A percentile compares a stretch with the other conserved stretches of the same genome.
Evolutionary conservation across 2,113 vertebrate species (phyloP).

Genomic region (Panthera tigris): DNA sequence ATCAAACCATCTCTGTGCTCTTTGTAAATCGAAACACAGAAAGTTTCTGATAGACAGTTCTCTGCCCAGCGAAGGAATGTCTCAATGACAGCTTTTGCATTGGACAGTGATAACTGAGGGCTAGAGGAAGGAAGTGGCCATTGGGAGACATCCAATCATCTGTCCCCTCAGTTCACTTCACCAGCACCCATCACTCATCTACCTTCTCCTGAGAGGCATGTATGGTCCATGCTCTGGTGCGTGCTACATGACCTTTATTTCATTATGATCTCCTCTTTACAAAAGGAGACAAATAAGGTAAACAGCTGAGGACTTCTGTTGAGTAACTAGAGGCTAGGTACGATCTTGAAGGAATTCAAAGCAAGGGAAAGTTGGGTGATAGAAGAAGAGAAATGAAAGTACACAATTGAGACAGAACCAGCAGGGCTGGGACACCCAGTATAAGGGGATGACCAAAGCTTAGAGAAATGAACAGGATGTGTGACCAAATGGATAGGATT

Average conservation of each 20-base stretch:
- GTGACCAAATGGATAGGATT: not conserved
- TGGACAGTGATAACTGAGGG: not conserved
- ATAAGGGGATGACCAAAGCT: not conserved
- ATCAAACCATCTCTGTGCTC: not conserved
- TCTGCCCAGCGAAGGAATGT: not conserved
- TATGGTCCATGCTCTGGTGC: accelerated
- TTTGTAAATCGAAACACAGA: not conserved
- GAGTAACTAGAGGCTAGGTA: not conserved
- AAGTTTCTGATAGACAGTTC: not conserved
- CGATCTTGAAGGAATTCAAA: not conserved
- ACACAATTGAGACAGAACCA: not conserved
- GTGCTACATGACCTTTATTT: not conserved
- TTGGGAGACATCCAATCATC: not conserved
- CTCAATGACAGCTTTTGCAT: not conserved
- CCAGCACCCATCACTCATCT: not conserved
- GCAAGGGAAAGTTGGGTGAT: not conserved
- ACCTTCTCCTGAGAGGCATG: not conserved
- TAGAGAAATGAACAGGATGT: not conserved
- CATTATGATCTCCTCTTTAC: not conserved
- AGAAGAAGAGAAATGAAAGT: not conserved
- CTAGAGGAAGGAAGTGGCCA: not conserved
- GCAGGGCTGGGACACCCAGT: not conserved
- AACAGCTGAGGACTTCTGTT: not conserved
- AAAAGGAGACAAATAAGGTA: not conserved
- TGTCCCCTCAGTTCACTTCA: not conserved